Evolutionary conservation across 2,797 vertebrate genomes (phyloP).

Genomic region (Sebastes umbrosus): DNA sequence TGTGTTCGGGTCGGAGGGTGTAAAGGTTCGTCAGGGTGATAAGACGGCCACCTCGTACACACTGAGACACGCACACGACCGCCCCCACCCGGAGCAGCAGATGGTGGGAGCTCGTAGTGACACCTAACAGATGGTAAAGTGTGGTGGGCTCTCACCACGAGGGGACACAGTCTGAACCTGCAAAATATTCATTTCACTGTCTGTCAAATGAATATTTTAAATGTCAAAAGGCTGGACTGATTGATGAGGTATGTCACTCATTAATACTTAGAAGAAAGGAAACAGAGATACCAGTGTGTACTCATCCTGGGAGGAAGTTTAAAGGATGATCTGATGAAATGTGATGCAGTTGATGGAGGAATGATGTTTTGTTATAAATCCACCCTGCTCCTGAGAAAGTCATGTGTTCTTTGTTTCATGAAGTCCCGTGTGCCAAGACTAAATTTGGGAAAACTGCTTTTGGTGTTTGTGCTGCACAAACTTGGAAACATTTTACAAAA

Average conservation of each 20-base stretch:
- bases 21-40: background rate
- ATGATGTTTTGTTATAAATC: background rate
- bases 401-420: no score
- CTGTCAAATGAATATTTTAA: background rate
- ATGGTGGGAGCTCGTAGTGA: background rate
- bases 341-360: background rate
- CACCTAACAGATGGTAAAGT: constrained; percentile 1
- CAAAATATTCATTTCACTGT: background rate
- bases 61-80: background rate
- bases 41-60: background rate
- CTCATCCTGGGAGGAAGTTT: background rate
- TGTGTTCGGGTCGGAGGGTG: constrained; percentile 1
- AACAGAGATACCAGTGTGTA: background rate
- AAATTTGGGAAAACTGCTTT: no score
- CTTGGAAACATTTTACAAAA: no score
- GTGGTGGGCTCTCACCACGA: background rate
- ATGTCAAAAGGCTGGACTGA: background rate
- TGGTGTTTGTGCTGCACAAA: no score
- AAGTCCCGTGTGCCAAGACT: no score
- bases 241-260: background rate
- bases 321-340: no score
- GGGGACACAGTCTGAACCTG: background rate
- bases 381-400: no score
- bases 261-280: background rate
- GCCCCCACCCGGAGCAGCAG: constrained; percentile 26